Evolutionary conservation across 2,797 vertebrate genomes (phyloP).

Genomic region (Micrastur ruficollis): DNA sequence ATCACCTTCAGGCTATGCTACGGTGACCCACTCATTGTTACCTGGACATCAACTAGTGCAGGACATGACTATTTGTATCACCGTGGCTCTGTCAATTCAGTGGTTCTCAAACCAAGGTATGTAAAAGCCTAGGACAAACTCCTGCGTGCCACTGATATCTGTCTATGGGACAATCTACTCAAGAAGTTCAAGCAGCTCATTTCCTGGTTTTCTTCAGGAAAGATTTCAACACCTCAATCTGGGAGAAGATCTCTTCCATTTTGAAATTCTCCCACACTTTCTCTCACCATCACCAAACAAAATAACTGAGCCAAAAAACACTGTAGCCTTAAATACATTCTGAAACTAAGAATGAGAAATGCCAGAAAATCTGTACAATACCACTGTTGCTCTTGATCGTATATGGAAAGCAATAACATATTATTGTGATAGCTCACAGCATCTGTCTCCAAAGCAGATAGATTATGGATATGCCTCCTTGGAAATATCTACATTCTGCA

Average conservation of each 20-base stretch:
- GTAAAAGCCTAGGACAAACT: not conserved
- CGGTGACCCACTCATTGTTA: not conserved
- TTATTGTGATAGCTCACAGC: not conserved
- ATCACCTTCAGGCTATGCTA: not conserved
- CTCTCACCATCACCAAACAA: not conserved
- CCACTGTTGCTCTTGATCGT: not conserved
- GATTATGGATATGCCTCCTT: not conserved
- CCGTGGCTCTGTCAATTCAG: not conserved
- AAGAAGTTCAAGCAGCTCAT: not conserved
- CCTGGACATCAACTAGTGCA: not conserved
- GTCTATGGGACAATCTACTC: not conserved
- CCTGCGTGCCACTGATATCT: not conserved
- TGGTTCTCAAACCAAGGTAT: not conserved
- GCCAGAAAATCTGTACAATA: slow-evolving; percentile 3
- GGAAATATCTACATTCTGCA: not conserved
- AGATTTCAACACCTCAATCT: not conserved
- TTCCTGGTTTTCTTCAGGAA: not conserved
- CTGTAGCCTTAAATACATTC: not conserved
- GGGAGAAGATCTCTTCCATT: not conserved
- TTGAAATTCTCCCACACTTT: not conserved
- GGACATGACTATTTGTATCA: not conserved
- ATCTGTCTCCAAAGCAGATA: not conserved
- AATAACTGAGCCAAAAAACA: not conserved
- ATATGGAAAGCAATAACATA: not conserved
- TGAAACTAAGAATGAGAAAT: not conserved